Base-by-base conservation (phyloP, 1,140 invertebrate species). In the Danaus melanippus region DNA sequence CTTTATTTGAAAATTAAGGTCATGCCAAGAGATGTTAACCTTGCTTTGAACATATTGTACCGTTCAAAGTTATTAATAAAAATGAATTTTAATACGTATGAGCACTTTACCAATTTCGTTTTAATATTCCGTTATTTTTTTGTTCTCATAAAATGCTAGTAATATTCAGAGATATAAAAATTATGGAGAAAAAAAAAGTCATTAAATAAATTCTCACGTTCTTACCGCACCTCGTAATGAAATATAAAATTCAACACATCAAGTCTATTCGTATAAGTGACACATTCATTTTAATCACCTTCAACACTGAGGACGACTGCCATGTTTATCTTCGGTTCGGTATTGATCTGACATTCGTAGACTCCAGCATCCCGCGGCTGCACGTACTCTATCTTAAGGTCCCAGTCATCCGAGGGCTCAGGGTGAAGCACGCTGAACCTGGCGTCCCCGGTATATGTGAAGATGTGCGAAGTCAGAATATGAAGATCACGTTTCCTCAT, bases 401-500 rank as follows among this genome's bases (percentile, higher is more conserved):
- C 94, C 96, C 96, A 98, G 76, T 97, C 95, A 67, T 97, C 94
- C n/a, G 92, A 93, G 10, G 91, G 90, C 62, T 96, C 93, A 0
- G 93, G 91, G 84, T 97, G 95, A 10, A 93, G 89, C 0, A 96
- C 93, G 48, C 93, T 93, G 86, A 96, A 97, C 64, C 95, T 87
- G 46, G 90, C 93, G 83, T 97, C 95, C 0, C 93, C 94, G 0
- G 95, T 96, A 80, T 96, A 97, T 10, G 94, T 95, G 78, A 93
- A 93, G 56, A 94, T 92, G 67, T 93, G 93, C 0, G 94, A 95
- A 1, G 95, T 97, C 50, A 97, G 87, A 72, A 97, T 96, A 78
- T 97, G 95, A 15, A 96, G 89, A 85, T 97, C 95, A 9, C 94
- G 89, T 74, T 96, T 95, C 10, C 96, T 88, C 91, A 97, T 96